Evolutionary conservation across 1,140 invertebrate species (phyloP).

Genomic region (Hycleus cichorii): DNA sequence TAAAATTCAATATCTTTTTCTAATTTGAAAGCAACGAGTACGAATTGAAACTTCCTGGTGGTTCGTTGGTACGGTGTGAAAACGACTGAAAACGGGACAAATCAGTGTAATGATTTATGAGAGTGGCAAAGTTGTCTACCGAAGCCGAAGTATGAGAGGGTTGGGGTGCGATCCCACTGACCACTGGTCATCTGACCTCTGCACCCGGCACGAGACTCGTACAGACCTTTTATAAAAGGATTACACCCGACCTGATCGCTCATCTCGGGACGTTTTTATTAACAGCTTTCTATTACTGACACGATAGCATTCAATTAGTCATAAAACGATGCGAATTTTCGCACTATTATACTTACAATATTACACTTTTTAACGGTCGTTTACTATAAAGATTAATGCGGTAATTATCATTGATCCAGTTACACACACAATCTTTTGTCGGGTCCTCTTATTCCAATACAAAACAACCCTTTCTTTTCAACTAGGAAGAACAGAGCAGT

Average conservation of each 20-base stretch:
- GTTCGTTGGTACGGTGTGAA: neutral
- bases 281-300: conserved; percentile 10
- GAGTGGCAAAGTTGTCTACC: neutral
- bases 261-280: conserved; percentile 14
- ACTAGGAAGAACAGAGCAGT: conserved; percentile 13
- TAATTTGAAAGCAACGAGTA: too few species aligned
- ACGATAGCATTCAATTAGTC: conserved; percentile 12
- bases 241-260: conserved; percentile 9
- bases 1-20: too few species aligned
- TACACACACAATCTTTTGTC: neutral
- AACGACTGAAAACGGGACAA: too few species aligned
- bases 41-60: too few species aligned
- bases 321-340: conserved; percentile 1
- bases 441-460: neutral
- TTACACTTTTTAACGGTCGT: neutral
- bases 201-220: conserved; percentile 13
- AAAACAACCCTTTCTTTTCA: conserved; percentile 9
- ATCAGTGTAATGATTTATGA: conserved; percentile 5
- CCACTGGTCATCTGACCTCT: conserved; percentile 15
- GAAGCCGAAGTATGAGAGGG: neutral
- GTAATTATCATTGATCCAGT: neutral
- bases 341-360: neutral
- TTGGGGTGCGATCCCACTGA: neutral
- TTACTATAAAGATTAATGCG: conserved; percentile 9
- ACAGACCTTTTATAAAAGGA: conserved; percentile 14